Evolutionary conservation across 2,797 vertebrate species (phyloP), one percentile per base, ranked within the genome.

Genomic region (Heliangelus exortis): DNA sequence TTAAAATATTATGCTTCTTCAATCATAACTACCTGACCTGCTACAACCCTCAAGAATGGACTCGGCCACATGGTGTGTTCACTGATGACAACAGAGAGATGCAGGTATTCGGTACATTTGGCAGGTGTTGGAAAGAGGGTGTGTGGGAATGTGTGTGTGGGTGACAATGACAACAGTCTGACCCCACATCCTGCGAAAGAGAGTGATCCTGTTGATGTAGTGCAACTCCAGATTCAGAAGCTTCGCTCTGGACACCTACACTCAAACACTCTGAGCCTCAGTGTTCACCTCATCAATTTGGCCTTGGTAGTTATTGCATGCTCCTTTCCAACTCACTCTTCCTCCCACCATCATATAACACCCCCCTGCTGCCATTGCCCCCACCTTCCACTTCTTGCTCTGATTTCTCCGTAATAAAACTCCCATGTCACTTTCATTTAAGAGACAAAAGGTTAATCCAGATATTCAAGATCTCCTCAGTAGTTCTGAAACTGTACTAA

Each of bases 241-340:
- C 84, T 69, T 89, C 3, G 1, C 74, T 91, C 73, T 87, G 86
- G 89, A 90, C 92, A 95, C 91, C 95, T 89, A 96, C 63, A 1
- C 92, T 76, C 74, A 90, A 90, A 86, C 83, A 94, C 92, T 87
- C 85, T 79, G 74, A 10, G 77, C 72, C 83, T 68, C 41, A 47
- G 55, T 1, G 50, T 93, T 94, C 90, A 92, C 74, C 89, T 94
- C 92, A 96, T 92, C 55, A 22, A 16, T 76, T 67, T 94, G 83
- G 83, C 89, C 92, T 83, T 90, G 83, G 74, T 91, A 85, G 58
- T 83, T 84, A 50, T 43, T 84, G 50, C 78, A 71, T 73, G 76
- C 63, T 90, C 69, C 89, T 92, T 90, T 90, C 92, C 91, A 71
- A 84, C 89, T 94, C 91, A 82, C 33, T 93, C 71, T 67, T 93